Percentiles rank a stretch among this genome's conserved stretches.
These are phyloP conservation scores for Leptopterna dolabrata DNA, from an alignment of 2,888 invertebrate species.

Conservation along the genomic window DNA sequence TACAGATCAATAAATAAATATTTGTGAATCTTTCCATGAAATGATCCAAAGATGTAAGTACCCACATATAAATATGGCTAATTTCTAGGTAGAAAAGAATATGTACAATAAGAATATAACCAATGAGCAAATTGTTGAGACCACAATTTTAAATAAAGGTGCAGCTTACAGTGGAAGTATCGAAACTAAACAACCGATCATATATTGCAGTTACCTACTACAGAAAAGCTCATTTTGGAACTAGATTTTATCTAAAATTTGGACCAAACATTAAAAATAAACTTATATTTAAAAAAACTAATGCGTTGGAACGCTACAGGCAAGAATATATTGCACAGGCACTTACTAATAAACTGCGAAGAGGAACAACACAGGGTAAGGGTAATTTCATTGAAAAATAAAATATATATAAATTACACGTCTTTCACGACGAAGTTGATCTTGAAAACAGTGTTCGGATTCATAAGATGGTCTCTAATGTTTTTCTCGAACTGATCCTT, in stretches of 20 bases:
- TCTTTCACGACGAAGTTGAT: slow-evolving; percentile 77
- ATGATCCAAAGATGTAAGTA: no score
- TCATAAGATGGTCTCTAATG: slow-evolving; percentile 76
- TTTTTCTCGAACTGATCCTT: slow-evolving; percentile 85
- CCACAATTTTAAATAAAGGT: no score
- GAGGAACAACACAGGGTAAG: not conserved
- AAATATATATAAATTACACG: not conserved
- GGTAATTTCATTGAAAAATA: not conserved
- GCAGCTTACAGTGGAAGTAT: no score
- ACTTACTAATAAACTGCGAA: not conserved
- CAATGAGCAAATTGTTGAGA: no score
- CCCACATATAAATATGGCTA: no score
- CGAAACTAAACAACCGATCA: no score
- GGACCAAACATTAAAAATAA: not conserved
- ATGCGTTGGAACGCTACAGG: not conserved
- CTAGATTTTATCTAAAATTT: not conserved
- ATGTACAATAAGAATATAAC: no score
- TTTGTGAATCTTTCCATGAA: no score
- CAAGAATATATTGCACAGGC: slow-evolving; percentile 34
- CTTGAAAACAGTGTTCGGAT: slow-evolving; percentile 79
- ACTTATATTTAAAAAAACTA: not conserved
- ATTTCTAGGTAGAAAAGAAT: no score
- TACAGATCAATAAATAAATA: no score
- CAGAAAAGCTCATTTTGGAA: not conserved
- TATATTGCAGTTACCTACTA: not conserved